Evolutionary conservation across 2,113 vertebrate species (phyloP).

Genomic region (Channa argus): DNA sequence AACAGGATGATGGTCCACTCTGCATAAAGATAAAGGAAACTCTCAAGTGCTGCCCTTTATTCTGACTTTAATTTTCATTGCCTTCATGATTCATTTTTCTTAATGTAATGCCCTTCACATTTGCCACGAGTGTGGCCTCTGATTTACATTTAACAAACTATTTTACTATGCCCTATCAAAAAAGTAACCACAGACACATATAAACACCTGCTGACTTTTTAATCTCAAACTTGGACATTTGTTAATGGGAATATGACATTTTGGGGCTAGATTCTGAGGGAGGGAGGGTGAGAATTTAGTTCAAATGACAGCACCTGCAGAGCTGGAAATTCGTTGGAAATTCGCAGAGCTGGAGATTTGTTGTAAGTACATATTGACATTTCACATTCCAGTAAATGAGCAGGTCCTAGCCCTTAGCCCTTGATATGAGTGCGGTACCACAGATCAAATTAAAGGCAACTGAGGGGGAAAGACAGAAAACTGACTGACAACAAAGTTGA

Average conservation of each 20-base stretch:
- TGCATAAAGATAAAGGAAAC: slow-evolving; percentile 82
- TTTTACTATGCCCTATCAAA: too few species aligned
- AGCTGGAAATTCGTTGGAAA: slow-evolving; percentile 23
- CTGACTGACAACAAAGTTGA: slow-evolving; percentile 25
- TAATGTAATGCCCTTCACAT: too few species aligned
- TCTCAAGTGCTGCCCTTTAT: slow-evolving; percentile 45
- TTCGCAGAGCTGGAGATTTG: slow-evolving; percentile 48
- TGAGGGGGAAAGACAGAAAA: slow-evolving; percentile 59
- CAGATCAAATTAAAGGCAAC: slow-evolving; percentile 75
- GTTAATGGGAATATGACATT: slow-evolving; percentile 19
- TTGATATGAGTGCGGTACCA: slow-evolving; percentile 59
- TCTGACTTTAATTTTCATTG: slow-evolving; percentile 43
- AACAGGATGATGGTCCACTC: slow-evolving; percentile 76
- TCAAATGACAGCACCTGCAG: slow-evolving; percentile 38
- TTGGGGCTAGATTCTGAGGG: not conserved
- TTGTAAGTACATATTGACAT: slow-evolving; percentile 76
- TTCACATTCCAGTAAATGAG: slow-evolving; percentile 70
- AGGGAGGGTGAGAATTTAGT: slow-evolving; percentile 10
- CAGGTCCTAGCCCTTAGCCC: slow-evolving; percentile 51
- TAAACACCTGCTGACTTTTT: slow-evolving; percentile 2
- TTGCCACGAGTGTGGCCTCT: too few species aligned
- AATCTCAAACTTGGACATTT: slow-evolving; percentile 25
- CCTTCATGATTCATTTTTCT: too few species aligned
- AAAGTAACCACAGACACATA: too few species aligned
- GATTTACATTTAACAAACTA: too few species aligned